Base-by-base conservation (phyloP, 2,888 invertebrate species). In the Drosophila neotestacea region DNA sequence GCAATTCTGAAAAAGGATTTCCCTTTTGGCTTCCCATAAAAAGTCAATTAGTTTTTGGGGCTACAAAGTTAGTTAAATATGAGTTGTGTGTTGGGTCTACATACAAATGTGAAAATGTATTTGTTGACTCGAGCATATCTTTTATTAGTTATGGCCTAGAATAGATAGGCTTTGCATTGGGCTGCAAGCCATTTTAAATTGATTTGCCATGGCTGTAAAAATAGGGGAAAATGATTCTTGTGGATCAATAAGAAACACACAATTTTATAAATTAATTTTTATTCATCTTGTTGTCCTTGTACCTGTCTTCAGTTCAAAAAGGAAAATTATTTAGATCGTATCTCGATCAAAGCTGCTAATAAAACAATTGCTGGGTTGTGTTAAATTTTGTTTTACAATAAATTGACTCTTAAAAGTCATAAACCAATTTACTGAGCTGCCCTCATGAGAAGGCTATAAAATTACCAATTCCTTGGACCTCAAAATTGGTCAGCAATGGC, bases 21-120 rank as follows among this genome's bases (percentile, higher is more conserved):
- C 11, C 41, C 16, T 28, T 42, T 56, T 22, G 62, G 59, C 41
- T 55, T 11, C 4, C 30, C 59, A 63, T 56, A 76, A 68, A 74
- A 81, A 62, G 72, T 65, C 61, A 70, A 76, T 81, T 76, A 81
- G 79, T 71, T 75, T 60, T 55, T 63, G 47, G 32, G 41, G 46
- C 28, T 28, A 44, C 27, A 62, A 28, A 55, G 39, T 27, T 48
- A 13, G 36, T 28, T 44, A 30, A 63, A 55, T 58, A 65, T 48
- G 36, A 54, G 52, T 65, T 59, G 5, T 32, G 34, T 34, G 5
- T 9, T 38, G n/a, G 7, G 54, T 32, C 39, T 34, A 34, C 6
- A 22, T 7, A 44, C 44, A 27, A 32, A 30, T 42, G 30, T 41
- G 30, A 44, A 44, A 4, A 27, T 39, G 41, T 70, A n/a, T 63